Conservation (phyloP, 2,113 vertebrate genomes). For the Tragulus kanchil region DNA sequence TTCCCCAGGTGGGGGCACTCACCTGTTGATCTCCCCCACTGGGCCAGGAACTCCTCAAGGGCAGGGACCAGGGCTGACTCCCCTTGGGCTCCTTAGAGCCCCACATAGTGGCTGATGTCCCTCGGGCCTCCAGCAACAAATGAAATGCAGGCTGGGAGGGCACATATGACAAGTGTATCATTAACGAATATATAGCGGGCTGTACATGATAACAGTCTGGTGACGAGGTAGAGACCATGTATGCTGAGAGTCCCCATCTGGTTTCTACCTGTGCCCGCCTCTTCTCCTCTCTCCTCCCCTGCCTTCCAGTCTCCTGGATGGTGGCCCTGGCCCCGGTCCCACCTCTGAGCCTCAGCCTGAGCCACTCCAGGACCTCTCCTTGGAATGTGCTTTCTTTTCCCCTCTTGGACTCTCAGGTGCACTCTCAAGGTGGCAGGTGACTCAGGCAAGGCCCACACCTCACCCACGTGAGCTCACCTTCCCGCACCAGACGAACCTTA, state of each 20-base stretch:
- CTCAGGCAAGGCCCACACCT: neutral
- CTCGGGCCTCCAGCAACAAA: neutral
- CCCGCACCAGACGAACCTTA: neutral
- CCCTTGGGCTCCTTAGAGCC: neutral
- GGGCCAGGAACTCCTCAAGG: neutral
- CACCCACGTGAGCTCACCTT: neutral
- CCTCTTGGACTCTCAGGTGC: too few relatives aligned
- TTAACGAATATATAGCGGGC: constrained; percentile 64
- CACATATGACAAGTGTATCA: constrained; percentile 64
- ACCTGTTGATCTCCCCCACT: neutral
- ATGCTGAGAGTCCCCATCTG: neutral
- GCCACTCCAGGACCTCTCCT: neutral
- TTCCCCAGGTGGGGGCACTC: neutral
- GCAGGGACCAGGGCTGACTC: neutral
- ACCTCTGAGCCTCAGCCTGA: neutral
- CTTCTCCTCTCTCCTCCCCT: neutral
- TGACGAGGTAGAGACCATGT: accelerated
- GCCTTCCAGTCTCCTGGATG: neutral
- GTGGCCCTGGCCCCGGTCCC: neutral
- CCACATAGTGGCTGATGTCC: neutral
- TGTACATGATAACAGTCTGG: neutral
- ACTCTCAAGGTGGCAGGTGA: accelerated
- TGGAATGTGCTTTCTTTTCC: neutral
- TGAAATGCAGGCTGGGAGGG: neutral
- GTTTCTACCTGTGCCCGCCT: neutral